Base-by-base conservation (phyloP, 2,888 invertebrate species). In the Cremastobaeus sp. region DNA sequence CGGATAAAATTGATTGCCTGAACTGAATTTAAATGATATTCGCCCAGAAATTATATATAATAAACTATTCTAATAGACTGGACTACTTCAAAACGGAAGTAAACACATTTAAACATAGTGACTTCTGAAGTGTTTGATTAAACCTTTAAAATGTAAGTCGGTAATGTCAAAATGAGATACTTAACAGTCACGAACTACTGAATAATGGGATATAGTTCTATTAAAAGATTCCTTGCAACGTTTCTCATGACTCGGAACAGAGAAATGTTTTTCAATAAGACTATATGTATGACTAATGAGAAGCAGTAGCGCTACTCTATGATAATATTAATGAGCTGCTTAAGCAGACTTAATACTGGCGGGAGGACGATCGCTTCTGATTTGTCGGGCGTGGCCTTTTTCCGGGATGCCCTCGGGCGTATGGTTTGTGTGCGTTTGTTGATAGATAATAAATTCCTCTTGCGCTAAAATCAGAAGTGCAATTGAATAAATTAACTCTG, bases 381-480 rank as follows among this genome's bases (percentile, higher is more conserved):
- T 71, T 86, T 86, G 79, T 88, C 86, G 70, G 80, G 80, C 69
- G 84, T 64, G 89, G 88, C 52, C 89, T 89, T 86, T 92, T 92
- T 68, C 91, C 92, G 9, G 94, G 94, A 82, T 93, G 93, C 4
- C 96, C 96, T 85, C 93, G 90, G n/a, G 95, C 95, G 88, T 93
- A 96, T 1, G 96, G 96, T 70, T 93, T 93, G 83, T 92, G 92
- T 1, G 93, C 92, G 88, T 95, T 95, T 52, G 95, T 96, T 64
- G 93, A 93, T n/a, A 96, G 93, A 86, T 96, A 96, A 85, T 92
- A 96, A 11, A 93, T 91, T n/a, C 96, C 96, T 81, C 95, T 90
- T 11, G 95, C 94, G 81, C 95, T 96, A 35, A 65, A 47, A 14
- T 30, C 28, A 34, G 8, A 35, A 35, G 21, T 45, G 12, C 8